phyloP scores from a whole-genome alignment of 2,113 vertebrate genomes.

The Siphamia tubifer region DNA sequence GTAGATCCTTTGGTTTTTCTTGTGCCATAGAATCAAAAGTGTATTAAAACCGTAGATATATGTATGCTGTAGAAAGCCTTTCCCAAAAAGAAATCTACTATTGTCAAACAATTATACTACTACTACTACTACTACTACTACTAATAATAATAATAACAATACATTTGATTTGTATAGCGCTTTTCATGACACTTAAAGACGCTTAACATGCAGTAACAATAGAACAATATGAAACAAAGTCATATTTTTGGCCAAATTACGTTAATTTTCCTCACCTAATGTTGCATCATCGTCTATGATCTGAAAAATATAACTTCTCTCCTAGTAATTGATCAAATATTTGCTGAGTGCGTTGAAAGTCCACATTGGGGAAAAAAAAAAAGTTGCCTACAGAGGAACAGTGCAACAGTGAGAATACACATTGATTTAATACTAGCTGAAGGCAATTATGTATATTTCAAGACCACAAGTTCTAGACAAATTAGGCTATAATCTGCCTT shows the following conservation, averaged over 20 bases:
- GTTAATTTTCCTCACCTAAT: background rate
- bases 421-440: constrained; percentile 36
- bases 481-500: constrained; percentile 33
- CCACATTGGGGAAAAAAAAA: constrained; percentile 26
- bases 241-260: too few relatives aligned
- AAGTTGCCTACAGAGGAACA: constrained; percentile 1
- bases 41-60: background rate
- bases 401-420: constrained; percentile 7
- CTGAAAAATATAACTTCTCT: too few relatives aligned
- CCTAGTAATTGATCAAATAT: constrained; percentile 3
- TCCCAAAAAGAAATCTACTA: background rate
- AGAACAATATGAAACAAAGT: too few relatives aligned
- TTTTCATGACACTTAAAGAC: too few relatives aligned
- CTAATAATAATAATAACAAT: too few relatives aligned
- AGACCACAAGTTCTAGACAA: constrained; percentile 22
- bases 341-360: constrained; percentile 21
- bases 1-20: too few relatives aligned
- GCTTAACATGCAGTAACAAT: too few relatives aligned
- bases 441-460: constrained; percentile 23
- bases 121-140: too few relatives aligned
- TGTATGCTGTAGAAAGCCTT: background rate
- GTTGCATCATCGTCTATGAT: too few relatives aligned
- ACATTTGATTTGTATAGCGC: too few relatives aligned
- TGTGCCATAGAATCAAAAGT: too few relatives aligned
- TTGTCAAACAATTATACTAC: too few relatives aligned